Evolutionary conservation across 2,797 vertebrate genomes (phyloP).

Genomic region (Takifugu ocellatus): DNA sequence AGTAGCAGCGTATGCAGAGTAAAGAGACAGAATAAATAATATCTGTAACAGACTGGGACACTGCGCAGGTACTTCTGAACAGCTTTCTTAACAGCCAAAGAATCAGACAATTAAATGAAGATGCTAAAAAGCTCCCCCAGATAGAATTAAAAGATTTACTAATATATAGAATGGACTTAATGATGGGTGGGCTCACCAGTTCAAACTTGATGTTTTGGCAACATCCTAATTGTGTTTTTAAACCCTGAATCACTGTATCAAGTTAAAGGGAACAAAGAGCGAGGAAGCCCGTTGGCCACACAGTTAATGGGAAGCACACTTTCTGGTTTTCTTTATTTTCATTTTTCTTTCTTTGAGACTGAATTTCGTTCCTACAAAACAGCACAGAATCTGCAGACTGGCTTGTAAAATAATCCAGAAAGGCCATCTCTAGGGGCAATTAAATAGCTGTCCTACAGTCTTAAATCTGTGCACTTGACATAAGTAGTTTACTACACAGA

Average conservation of each 20-base stretch:
- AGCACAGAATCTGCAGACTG: constrained; percentile 1
- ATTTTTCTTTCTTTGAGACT: too few species aligned
- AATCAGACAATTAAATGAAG: background rate
- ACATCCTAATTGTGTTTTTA: constrained; percentile 3
- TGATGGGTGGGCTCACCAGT: background rate
- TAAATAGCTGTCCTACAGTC: background rate
- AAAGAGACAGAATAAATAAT: too few species aligned
- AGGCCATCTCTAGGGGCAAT: background rate
- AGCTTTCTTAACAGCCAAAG: background rate
- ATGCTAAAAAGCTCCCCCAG: too few species aligned
- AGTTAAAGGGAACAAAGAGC: constrained; percentile 12
- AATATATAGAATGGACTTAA: too few species aligned
- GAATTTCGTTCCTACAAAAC: constrained; percentile 7
- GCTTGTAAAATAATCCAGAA: background rate
- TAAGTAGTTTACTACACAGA: constrained; percentile 28
- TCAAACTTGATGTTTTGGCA: background rate
- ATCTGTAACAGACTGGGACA: too few species aligned
- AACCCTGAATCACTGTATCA: constrained; percentile 13
- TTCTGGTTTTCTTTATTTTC: background rate
- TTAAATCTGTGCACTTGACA: constrained; percentile 32
- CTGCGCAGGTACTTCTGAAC: too few species aligned
- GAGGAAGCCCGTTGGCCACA: constrained; percentile 18
- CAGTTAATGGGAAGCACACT: constrained; percentile 33
- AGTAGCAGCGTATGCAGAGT: too few species aligned
- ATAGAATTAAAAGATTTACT: too few species aligned